Evolutionary conservation across 2,888 invertebrate genomes (phyloP).

Genomic region (Drosophila rellima): DNA sequence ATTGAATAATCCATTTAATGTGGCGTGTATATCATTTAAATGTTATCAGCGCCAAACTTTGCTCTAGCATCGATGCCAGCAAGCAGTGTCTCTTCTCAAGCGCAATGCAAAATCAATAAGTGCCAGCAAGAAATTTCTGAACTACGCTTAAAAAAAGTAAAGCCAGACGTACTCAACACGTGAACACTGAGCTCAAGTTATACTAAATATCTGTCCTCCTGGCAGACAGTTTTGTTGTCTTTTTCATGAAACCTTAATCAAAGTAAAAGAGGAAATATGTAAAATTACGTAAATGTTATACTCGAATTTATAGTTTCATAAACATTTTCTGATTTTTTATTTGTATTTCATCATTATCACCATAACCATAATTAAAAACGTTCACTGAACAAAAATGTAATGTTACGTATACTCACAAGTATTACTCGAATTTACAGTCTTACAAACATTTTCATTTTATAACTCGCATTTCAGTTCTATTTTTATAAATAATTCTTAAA

Average conservation of each 20-base stretch:
- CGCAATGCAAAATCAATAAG: conserved; percentile 42
- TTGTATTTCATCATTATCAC: no score
- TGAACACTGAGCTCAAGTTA: conserved; percentile 6
- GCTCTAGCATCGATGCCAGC: conserved; percentile 16
- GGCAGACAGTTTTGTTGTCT: conserved; percentile 3
- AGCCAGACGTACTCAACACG: conserved; percentile 11
- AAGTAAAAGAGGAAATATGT: neutral
- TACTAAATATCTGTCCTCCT: neutral
- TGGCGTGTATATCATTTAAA: conserved; percentile 76
- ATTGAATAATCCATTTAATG: conserved; percentile 81
- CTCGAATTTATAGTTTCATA: neutral
- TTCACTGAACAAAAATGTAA: neutral
- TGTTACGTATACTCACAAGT: conserved; percentile 9
- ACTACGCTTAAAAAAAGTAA: conserved; percentile 18
- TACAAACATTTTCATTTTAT: neutral
- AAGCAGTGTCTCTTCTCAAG: conserved; percentile 9
- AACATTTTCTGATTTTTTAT: neutral
- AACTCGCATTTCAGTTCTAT: neutral
- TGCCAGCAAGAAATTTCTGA: conserved; percentile 16
- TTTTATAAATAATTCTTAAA: neutral
- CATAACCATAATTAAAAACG: no score
- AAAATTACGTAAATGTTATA: conserved; percentile 8
- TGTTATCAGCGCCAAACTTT: conserved; percentile 70
- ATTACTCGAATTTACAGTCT: neutral
- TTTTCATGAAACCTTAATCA: neutral